Conservation (phyloP, 2,113 vertebrate species). For the human (Homo sapiens) region DNA sequence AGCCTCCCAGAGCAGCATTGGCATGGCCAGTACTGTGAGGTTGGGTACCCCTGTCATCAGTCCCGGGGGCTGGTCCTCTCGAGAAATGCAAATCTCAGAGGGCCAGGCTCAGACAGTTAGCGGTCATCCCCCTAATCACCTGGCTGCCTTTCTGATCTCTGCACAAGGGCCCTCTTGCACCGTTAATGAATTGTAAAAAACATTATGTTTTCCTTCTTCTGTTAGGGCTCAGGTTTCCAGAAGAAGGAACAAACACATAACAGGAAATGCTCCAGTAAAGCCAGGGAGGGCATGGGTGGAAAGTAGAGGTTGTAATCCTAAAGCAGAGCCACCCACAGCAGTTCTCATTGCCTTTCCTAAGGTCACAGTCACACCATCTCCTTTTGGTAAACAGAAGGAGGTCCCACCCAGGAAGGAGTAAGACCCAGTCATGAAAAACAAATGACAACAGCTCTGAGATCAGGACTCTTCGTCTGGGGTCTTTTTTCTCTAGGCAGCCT, state of each 20-base stretch:
- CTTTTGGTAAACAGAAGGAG: not conserved
- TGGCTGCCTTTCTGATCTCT: constrained; percentile 56
- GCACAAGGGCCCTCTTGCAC: constrained; percentile 46
- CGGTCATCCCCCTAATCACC: constrained; percentile 54
- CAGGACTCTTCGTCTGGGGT: not conserved
- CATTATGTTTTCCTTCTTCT: not conserved
- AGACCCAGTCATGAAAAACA: not conserved
- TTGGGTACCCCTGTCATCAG: constrained; percentile 53
- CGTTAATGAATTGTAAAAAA: not conserved
- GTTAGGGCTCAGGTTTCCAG: not conserved
- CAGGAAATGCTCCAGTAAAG: not conserved
- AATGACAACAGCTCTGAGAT: not conserved
- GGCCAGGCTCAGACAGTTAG: not conserved
- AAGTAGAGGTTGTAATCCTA: not conserved
- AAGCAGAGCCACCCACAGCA: not conserved
- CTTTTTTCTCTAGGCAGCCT: not conserved
- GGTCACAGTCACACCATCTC: not conserved
- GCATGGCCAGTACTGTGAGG: constrained; percentile 52
- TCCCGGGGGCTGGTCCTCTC: constrained; percentile 64
- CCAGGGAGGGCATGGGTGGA: not conserved
- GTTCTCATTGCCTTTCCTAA: not conserved
- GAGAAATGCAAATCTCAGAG: constrained; percentile 71
- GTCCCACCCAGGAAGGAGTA: not conserved
- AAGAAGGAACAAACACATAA: not conserved
- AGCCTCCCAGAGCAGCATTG: constrained; percentile 54